Evolutionary conservation across 2,113 vertebrate species (phyloP), one percentile per base, ranked within the genome.

Genomic region (Onychostruthus taczanowskii): DNA sequence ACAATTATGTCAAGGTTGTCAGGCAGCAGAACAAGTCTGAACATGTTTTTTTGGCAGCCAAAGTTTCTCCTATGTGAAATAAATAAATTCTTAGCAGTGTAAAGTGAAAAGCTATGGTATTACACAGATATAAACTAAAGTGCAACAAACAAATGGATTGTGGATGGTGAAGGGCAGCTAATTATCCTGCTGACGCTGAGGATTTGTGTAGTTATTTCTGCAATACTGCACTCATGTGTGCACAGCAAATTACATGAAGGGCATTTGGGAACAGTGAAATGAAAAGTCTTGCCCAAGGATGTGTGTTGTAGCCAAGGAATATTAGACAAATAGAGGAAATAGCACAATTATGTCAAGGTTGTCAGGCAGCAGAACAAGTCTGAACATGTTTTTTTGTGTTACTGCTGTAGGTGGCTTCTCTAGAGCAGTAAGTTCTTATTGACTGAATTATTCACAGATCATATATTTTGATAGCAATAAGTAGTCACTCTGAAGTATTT

Each of bases 271-370:
- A 68, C 17, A 56, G 56, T 13, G 56, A 94, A 75, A 81, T 46
- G 59, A 92, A 90, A 96, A 72, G 26, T 61, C 59, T 75, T 84
- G 49, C 86, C 80, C 83, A 89, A 88, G 79, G 93, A 95, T 96
- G 66, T 43, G 72, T 61, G 56, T 20, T 52, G 93, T 68, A 72
- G 68, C 79, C 88, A 87, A 68, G n/a, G 80, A 68, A 50, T 78
- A 44, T 35, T 69, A 94, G 28, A 93, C 83, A 94, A 94, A 92
- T 17, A 95, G 66, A 96, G 94, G 92, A 96, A 95, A 95, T 30
- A 78, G 76, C 37, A 81, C 86, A 82, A 72, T 77, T 80, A 84
- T 86, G 61, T 93, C 92, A 94, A 95, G 92, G 94, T 27, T 96
- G 94, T 95, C 75, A 92, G 76, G 88, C 83, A 81, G 37, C 61